Base-by-base conservation (phyloP, 2,797 vertebrate species). In the Acanthurus lineatus region DNA sequence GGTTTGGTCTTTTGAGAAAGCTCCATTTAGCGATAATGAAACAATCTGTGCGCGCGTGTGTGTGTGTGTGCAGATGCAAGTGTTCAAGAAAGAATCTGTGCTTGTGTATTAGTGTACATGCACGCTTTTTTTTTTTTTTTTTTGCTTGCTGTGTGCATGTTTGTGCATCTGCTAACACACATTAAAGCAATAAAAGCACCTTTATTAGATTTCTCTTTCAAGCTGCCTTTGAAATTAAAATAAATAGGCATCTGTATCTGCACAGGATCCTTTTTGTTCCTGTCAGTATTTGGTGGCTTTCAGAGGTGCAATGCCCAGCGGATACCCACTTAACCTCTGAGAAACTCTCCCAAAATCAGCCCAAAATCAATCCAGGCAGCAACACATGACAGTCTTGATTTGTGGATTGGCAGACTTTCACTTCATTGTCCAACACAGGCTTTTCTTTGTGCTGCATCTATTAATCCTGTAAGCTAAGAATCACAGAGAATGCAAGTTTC, bases 291-390 rank as follows among this genome's bases (percentile, higher is more conserved):
- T 84, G 81, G 87, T 93, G 90, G 86, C 86, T 87, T 85, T 88
- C 82, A 92, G 83, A 90, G 88, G 83, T 86, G 90, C 91, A 92
- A 86, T 82, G 82, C 88, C 83, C 82, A 86, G 83, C 86, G 90
- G 88, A 87, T 87, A 88, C 81, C 76, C 73, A 72, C 89, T 94
- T 92, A 92, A 93, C 93, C 92, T 91, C 91, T 32, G 63, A 91
- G 76, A 84, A 88, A 81, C 83, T 82, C 81, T 85, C 66, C 87
- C 78, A 81, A 51, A 90, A 92, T 81, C 62, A 73, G 91, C 84
- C 76, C 88, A 90, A 90, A 94, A 93, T 93, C 91, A 94, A 91
- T 90, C 80, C 73, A 72, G 86, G 86, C 89, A 89, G 89, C 90
- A 92, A 89, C 83, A 91, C 90, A 90, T 53, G 81, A 88, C 62